Base-by-base conservation (phyloP, 2,113 vertebrate genomes). In the Carassius auratus region DNA sequence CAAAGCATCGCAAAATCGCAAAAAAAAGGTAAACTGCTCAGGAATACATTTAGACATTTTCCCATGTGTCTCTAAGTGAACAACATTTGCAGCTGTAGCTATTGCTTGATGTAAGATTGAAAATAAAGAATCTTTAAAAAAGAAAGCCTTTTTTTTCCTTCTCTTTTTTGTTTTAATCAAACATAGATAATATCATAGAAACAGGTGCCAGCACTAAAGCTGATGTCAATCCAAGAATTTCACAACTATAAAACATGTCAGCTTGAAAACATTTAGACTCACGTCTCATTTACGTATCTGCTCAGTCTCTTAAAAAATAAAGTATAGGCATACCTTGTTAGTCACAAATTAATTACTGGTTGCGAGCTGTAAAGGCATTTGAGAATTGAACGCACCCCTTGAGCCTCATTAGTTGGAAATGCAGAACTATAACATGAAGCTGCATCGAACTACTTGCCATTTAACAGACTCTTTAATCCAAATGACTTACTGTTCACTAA, bases 361-460 rank as follows among this genome's bases (percentile, higher is more conserved):
- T 42, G 57, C 1, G 1, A 62, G 13, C 77, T 62, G 19, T 45
- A 61, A 79, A 79, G 2, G 30, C 55, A 30, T 78, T 12, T 38
- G 76, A 38, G 50, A 78, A 42, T 62, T 3, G 21, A 33, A 62
- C 57, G 12, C 33, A 38, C 55, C 77, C 57, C 77, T 61, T 62
- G 77, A 79, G 77, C 33, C 77, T 79, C 57, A 62, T 79, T 79
- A 79, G 55, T 79, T 4, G 26, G 38, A 19, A 23, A 55, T 55
- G 15, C 19, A 23, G 17, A 50, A 52, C 48, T 76, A 21, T 55
- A 76, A 26, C 23, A 50, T 76, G 23, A 33, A 52, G 13, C 74
- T 52, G 23, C 15, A 19, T 23, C 48, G 6, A 55, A 19, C 75
- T 33, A 30, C 50, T 38, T 76, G 75, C 48, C 75, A 45, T 26